Conservation (phyloP, 2,888 invertebrate genomes). For the Amphipoea oculea region DNA sequence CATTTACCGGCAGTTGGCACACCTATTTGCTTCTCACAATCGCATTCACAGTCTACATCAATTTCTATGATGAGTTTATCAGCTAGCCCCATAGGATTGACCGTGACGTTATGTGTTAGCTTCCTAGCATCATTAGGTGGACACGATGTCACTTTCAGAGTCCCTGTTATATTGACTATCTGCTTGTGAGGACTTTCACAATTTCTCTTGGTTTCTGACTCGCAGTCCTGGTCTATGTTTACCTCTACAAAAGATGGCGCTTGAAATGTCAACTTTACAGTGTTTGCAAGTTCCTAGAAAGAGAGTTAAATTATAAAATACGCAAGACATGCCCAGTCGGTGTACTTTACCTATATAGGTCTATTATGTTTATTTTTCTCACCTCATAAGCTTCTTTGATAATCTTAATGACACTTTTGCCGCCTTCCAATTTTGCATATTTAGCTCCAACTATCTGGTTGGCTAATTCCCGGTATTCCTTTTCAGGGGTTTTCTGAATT, state of each 20-base stretch:
- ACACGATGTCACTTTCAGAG: slow-evolving; percentile 73
- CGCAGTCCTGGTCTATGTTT: slow-evolving; percentile 73
- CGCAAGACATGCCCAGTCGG: background rate
- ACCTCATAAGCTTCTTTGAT: slow-evolving; percentile 93
- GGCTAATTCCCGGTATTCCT: slow-evolving; percentile 89
- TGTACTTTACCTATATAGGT: too few species aligned
- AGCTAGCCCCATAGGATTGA: slow-evolving; percentile 91
- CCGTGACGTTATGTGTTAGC: slow-evolving; percentile 45
- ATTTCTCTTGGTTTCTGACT: slow-evolving; percentile 48
- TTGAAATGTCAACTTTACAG: slow-evolving; percentile 62
- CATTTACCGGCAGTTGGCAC: slow-evolving; percentile 79
- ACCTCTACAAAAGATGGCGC: slow-evolving; percentile 70
- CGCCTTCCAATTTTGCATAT: slow-evolving; percentile 84
- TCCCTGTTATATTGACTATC: slow-evolving; percentile 69
- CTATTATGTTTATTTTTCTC: slow-evolving; percentile 64
- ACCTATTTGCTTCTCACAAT: slow-evolving; percentile 91
- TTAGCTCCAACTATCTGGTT: slow-evolving; percentile 92
- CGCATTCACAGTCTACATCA: slow-evolving; percentile 94
- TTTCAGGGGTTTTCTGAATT: slow-evolving; percentile 46
- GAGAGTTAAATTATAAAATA: slow-evolving; percentile 11
- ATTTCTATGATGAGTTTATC: slow-evolving; percentile 93
- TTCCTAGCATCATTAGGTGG: slow-evolving; percentile 41
- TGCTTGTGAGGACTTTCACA: slow-evolving; percentile 70
- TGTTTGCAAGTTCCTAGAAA: slow-evolving; percentile 72
- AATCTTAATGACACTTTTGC: slow-evolving; percentile 92